Percentiles rank a stretch among this genome's conserved stretches.
Evolutionary conservation across 35 echinoderm and acorn worm species (phyloP).

Genomic region (Strongylocentrotus purpuratus): DNA sequence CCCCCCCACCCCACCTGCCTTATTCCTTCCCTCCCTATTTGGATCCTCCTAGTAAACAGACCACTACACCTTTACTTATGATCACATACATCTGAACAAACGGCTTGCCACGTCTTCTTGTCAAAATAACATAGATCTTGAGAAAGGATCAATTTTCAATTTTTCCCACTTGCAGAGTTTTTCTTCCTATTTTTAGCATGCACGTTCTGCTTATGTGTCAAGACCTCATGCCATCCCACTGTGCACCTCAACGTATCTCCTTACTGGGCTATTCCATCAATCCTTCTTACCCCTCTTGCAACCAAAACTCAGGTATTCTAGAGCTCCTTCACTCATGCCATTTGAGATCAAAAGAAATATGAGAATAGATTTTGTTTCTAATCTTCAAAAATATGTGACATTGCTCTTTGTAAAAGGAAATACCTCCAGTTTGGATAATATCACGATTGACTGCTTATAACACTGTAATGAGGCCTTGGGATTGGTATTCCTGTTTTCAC

Average conservation of each 20-base stretch:
- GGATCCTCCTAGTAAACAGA: too few relatives aligned
- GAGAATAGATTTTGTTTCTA: too few relatives aligned
- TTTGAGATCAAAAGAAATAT: too few relatives aligned
- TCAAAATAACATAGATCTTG: slow-evolving; percentile 6
- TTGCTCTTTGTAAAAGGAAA: too few relatives aligned
- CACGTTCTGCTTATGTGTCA: neutral
- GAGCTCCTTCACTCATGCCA: neutral
- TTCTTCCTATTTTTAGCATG: neutral
- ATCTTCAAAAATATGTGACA: too few relatives aligned
- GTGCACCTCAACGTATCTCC: neutral
- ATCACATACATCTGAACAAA: neutral
- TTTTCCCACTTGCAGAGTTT: neutral
- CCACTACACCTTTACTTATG: neutral
- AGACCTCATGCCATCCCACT: neutral
- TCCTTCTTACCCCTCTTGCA: neutral
- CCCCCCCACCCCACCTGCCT: neutral
- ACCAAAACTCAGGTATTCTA: neutral
- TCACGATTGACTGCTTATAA: too few relatives aligned
- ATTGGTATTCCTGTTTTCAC: too few relatives aligned
- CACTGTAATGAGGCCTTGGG: too few relatives aligned
- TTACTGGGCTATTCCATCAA: neutral
- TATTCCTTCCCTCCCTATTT: neutral
- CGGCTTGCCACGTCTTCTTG: neutral
- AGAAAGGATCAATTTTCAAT: neutral
- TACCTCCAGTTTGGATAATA: too few relatives aligned